A percentile compares a stretch with the other conserved stretches of the same genome.
Evolutionary conservation across 2,888 invertebrate genomes (phyloP).

Genomic region (Cataglyphis altisquamis): DNA sequence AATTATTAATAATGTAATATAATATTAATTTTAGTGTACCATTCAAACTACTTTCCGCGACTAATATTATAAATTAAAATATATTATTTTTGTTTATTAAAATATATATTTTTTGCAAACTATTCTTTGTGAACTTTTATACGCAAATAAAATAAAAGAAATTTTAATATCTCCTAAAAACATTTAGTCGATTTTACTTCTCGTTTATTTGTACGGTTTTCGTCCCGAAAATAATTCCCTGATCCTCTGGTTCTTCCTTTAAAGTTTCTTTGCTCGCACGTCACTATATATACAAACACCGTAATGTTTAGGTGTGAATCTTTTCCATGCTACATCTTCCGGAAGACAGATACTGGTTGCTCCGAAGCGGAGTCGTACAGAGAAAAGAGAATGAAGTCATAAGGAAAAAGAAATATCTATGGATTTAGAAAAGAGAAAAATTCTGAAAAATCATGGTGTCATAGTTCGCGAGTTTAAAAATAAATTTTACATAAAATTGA

Average conservation of each 20-base stretch:
- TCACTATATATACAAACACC: slow-evolving; percentile 42
- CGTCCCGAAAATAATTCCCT: neutral
- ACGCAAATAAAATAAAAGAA: neutral
- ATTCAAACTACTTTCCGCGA: neutral
- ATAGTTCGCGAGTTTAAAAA: neutral
- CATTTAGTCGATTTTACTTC: neutral
- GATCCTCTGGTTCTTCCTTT: neutral
- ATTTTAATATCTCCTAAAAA: neutral
- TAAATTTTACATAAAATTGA: neutral
- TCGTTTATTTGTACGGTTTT: slow-evolving; percentile 10
- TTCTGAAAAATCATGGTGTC: slow-evolving; percentile 27
- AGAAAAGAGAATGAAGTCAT: slow-evolving; percentile 15
- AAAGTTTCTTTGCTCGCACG: slow-evolving; percentile 45
- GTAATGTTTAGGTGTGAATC: slow-evolving; percentile 62
- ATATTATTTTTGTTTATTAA: neutral
- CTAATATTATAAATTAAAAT: neutral
- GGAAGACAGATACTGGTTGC: slow-evolving; percentile 46
- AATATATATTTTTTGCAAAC: neutral
- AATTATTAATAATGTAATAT: neutral
- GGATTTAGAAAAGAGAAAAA: slow-evolving; percentile 45
- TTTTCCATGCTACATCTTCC: slow-evolving; percentile 42
- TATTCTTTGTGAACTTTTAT: neutral
- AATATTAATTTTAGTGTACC: neutral
- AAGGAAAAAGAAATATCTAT: neutral
- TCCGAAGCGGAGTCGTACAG: slow-evolving; percentile 23